phyloP scores from a whole-genome alignment of 2,797 vertebrate genomes.

The Dryobates pubescens region DNA sequence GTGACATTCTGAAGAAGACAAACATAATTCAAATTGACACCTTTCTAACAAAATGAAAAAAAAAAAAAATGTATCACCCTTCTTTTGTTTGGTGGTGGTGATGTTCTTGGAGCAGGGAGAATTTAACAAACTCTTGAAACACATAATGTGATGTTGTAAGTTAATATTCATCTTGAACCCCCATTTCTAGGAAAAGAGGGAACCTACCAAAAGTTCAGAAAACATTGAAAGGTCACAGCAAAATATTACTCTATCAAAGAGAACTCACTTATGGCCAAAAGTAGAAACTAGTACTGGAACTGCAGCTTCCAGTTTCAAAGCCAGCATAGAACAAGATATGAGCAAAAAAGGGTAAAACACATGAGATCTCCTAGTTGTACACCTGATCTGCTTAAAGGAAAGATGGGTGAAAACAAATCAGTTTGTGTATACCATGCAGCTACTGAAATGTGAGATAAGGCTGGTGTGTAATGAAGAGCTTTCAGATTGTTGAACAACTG shows the following conservation, averaged over 20 bases:
- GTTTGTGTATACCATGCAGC: background rate
- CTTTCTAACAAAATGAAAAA: background rate
- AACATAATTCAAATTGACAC: background rate
- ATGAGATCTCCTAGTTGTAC: background rate
- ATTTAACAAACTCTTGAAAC: background rate
- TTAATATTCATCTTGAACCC: background rate
- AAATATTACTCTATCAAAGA: background rate
- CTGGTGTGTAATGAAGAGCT: background rate
- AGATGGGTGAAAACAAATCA: background rate
- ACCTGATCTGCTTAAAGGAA: background rate
- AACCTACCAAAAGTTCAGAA: background rate
- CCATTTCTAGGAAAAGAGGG: background rate
- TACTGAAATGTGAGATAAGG: constrained; percentile 4
- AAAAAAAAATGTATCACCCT: background rate
- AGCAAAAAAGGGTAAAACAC: background rate
- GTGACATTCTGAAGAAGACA: background rate
- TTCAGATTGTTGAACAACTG: background rate
- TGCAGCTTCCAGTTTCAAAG: background rate
- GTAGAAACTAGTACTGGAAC: background rate
- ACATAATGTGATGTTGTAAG: background rate
- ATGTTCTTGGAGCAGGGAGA: background rate
- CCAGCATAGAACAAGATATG: background rate
- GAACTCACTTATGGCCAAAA: background rate
- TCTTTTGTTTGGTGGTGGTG: background rate
- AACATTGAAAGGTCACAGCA: background rate